These are phyloP conservation scores for Physella acuta DNA, from an alignment of 1,140 invertebrate species.

Conservation along the genomic window DNA sequence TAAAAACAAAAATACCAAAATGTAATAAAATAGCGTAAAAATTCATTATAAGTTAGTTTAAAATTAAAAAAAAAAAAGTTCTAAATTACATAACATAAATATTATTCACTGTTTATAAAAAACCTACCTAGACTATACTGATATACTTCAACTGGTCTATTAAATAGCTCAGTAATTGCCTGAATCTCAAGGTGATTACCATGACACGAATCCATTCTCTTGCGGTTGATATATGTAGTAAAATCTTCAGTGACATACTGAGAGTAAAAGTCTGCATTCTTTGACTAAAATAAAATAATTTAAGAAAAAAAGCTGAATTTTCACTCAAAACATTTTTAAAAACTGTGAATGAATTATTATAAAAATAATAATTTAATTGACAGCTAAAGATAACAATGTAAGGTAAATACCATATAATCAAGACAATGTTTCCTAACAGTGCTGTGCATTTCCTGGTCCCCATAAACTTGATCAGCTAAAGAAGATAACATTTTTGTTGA, in stretches of 20 bases:
- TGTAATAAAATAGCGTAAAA: too few relatives aligned
- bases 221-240: constrained; percentile 77
- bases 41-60: too few relatives aligned
- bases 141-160: constrained; percentile 89
- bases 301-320: too few relatives aligned
- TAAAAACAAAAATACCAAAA: too few relatives aligned
- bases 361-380: too few relatives aligned
- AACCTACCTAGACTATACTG: constrained; percentile 77
- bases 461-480: constrained; percentile 89
- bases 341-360: too few relatives aligned
- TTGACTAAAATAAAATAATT: constrained; percentile 56
- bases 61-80: too few relatives aligned
- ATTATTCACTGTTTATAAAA: too few relatives aligned
- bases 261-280: constrained; percentile 88
- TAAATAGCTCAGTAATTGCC: constrained; percentile 90
- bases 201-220: constrained; percentile 72
- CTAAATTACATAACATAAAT: too few relatives aligned
- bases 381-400: not conserved
- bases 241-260: constrained; percentile 93
- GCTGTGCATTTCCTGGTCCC: constrained; percentile 89
- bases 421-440: constrained; percentile 84
- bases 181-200: constrained; percentile 95
- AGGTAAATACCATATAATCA: constrained; percentile 81
- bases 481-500: too few relatives aligned
- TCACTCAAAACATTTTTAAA: too few relatives aligned